Evolutionary conservation across 1,140 invertebrate genomes (phyloP).

Genomic region (Trichogramma pretiosum): DNA sequence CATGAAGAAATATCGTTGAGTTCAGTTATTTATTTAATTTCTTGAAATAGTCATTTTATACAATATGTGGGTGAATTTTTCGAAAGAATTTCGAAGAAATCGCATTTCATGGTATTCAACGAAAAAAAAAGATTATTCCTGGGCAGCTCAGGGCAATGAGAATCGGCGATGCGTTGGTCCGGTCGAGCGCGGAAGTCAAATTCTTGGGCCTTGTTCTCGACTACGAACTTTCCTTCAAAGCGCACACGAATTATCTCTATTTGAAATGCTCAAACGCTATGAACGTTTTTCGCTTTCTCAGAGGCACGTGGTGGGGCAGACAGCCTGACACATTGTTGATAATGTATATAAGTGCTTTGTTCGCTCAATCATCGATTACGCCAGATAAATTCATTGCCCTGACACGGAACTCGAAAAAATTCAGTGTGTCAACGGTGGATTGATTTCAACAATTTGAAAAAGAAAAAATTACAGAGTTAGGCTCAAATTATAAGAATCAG

Average conservation of each 20-base stretch:
- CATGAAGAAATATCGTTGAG: no score
- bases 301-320: constrained; percentile 6
- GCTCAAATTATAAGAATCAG: no score
- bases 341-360: constrained; percentile 2
- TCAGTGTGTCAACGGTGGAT: no score
- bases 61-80: no score
- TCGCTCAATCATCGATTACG: constrained; percentile 5
- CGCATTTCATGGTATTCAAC: not conserved
- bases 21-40: no score
- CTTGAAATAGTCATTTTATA: no score
- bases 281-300: constrained; percentile 2
- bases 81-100: no score
- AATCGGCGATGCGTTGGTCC: not conserved
- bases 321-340: not conserved
- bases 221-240: not conserved
- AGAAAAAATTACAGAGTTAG: no score
- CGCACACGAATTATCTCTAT: not conserved
- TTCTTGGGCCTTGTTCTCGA: not conserved
- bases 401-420: no score
- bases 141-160: not conserved
- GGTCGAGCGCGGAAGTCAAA: not conserved
- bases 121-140: not conserved
- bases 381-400: constrained; percentile 1
- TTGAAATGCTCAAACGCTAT: not conserved
- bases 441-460: no score